These are phyloP conservation scores for Drosophila miranda DNA, from an alignment of 1,140 invertebrate species.

Conservation along the genomic window DNA sequence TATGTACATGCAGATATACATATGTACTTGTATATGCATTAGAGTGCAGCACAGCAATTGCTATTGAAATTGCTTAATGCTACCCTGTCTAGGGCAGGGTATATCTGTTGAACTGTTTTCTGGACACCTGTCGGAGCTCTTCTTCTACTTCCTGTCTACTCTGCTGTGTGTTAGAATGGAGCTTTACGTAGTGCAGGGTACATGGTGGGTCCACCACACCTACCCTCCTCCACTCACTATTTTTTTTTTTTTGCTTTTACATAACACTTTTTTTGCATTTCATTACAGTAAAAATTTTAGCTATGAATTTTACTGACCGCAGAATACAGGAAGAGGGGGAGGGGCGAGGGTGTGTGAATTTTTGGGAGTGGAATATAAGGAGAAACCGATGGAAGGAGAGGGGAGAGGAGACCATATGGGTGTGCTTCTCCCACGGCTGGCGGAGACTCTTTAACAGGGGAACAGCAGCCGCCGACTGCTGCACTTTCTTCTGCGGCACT, in stretches of 20 bases:
- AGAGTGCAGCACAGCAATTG: slow-evolving; percentile 47
- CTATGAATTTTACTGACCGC: slow-evolving; percentile 43
- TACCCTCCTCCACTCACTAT: not conserved
- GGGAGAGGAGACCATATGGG: not conserved
- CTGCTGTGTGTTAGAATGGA: not conserved
- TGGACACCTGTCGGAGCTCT: too few species aligned
- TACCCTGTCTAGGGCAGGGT: not conserved
- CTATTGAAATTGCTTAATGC: slow-evolving; percentile 56
- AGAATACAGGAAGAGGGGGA: not conserved
- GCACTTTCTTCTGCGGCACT: too few species aligned
- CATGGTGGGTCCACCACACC: not conserved
- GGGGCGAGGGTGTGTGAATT: not conserved
- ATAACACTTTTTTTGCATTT: slow-evolving; percentile 74
- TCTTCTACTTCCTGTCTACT: too few species aligned
- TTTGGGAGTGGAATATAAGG: not conserved
- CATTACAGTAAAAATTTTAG: slow-evolving; percentile 64
- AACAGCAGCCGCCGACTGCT: too few species aligned
- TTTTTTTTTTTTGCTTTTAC: slow-evolving; percentile 47
- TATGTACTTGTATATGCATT: slow-evolving; percentile 39
- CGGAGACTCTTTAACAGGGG: too few species aligned
- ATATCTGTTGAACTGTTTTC: not conserved
- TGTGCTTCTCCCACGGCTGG: too few species aligned
- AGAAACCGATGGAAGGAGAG: too few species aligned
- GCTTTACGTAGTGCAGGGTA: slow-evolving; percentile 11
- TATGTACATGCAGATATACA: slow-evolving; percentile 4